These are phyloP conservation scores for Euleptes europaea DNA, from an alignment of 2,113 vertebrate species.

Conservation along the genomic window DNA sequence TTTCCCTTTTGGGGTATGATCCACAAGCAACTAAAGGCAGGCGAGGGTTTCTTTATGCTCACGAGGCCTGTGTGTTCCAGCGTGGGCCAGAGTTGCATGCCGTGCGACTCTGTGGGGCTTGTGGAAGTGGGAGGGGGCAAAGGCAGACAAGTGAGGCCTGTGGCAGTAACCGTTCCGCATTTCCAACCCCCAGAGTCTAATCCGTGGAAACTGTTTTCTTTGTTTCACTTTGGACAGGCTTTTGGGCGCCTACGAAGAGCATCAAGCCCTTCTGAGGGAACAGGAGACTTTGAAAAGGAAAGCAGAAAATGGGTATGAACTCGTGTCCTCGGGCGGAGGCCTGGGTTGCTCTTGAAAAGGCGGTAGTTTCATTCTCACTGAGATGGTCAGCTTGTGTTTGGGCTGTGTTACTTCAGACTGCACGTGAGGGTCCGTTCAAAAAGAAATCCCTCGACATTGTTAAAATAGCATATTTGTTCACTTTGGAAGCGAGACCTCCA, in stretches of 20 bases:
- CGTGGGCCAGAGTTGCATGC: background rate
- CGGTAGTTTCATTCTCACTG: background rate
- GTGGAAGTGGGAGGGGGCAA: background rate
- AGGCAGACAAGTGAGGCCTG: background rate
- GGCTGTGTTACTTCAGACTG: no score
- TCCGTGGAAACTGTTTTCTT: background rate
- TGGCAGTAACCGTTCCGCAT: no score
- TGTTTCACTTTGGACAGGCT: slow-evolving; percentile 74
- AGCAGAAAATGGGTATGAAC: slow-evolving; percentile 90
- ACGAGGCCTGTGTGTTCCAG: background rate
- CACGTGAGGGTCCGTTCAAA: no score
- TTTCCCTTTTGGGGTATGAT: no score
- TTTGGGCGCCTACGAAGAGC: slow-evolving; percentile 88
- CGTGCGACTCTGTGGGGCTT: background rate
- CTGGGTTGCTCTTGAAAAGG: background rate
- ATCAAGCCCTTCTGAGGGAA: slow-evolving; percentile 90
- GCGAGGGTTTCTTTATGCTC: background rate
- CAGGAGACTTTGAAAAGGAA: slow-evolving; percentile 89
- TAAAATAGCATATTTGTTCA: no score
- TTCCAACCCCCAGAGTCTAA: background rate
- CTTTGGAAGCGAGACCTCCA: no score
- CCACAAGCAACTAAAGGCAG: background rate
- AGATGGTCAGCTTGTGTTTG: background rate
- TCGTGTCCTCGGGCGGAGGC: background rate
- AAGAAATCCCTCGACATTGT: no score